Evolutionary conservation across 2,113 vertebrate species (phyloP), one percentile per base, ranked within the genome.

Genomic region (Poicephalus meyeri): DNA sequence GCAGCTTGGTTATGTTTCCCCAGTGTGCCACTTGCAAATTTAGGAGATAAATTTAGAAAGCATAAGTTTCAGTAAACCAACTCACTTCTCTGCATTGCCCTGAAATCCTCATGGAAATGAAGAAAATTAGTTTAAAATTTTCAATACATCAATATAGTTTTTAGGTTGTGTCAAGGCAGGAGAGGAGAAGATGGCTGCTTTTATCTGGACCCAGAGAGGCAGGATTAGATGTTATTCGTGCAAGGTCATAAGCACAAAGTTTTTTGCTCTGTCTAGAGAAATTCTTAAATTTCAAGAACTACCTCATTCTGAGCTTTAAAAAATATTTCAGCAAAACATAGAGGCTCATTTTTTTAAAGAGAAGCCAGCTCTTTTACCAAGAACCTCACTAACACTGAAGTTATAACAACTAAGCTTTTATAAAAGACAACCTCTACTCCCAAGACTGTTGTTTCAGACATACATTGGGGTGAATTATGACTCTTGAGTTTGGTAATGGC

Each of bases 181-280:
- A 85, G 10, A 1, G 31, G 6, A 70, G 23, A 6, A 55, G 23
- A 17, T 52, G 23, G 11, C 2, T 81, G 7, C 6, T 65, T n/a
- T 28, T 42, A 33, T 26, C 14, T 61, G 60, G 11, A 70, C 8
- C 4, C 2, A 1, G 6, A 1, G 20, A 7, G n/a, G 26, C 46
- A 69, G n/a, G 20, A 42, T 80, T 52, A 47, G 3, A 9, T 16
- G 3, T 39, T 16, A 35, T 29, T 18, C 14, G 9, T 52, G 12
- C 10, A 56, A 56, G 13, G 8, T 10, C 5, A 0, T 52, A 73
- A 73, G n/a, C 49, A 10, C 17, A 29, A 33, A 53, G 10, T 1
- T 28, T 55, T 37, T 84, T 46, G 25, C 60, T 55, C 41, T 69
- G 4, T 31, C 3, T 9, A 33, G 11, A 64, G 9, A 80, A 56